Evolutionary conservation across 2,113 vertebrate genomes (phyloP), one percentile per base, ranked within the genome.

Genomic region (Cardinalis cardinalis): DNA sequence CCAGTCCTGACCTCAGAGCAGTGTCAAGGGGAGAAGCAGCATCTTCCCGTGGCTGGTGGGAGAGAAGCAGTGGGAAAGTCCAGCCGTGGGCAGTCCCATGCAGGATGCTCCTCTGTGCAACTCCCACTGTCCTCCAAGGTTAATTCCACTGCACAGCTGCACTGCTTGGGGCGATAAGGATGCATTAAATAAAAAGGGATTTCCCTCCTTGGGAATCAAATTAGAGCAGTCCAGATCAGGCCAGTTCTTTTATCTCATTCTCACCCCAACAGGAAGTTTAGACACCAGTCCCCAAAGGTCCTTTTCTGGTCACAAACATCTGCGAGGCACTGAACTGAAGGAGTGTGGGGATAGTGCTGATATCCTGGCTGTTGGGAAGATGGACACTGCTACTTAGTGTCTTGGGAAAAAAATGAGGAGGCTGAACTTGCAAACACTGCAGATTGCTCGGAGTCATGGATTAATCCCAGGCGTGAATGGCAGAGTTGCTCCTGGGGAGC

Each of bases 131-230:
- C 84, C 88, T 88, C 88, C 44, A 73, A 49, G 41, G 83, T 90
- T 95, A 97, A 95, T 96, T 95, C 95, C 90, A 18, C 69, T 8
- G 95, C 94, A 94, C 96, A 98, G 96, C 97, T 97, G 97, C 79
- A 31, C 60, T 44, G 76, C 92, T 95, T n/a, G 78, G 55, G 78
- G 94, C 71, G 7, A 93, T 51, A 83, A 87, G 91, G 81, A 91
- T 78, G 64, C 73, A 61, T 85, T 73, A 91, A 89, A 89, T 73
- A 75, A 87, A 94, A 95, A 95, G 92, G 58, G 87, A 95, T 95
- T 97, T 94, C 88, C 80, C 90, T 95, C 84, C 88, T 91, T 92
- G 95, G 92, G 96, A 95, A 94, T 91, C 52, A 85, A 93, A 46
- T 69, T 79, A 90, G 69, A 93, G 79, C 87, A 58, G 76, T 87